Percentiles rank a stretch among this genome's conserved stretches.
These are phyloP conservation scores for Grus americana DNA, from an alignment of 2,113 vertebrate genomes.

Conservation along the genomic window DNA sequence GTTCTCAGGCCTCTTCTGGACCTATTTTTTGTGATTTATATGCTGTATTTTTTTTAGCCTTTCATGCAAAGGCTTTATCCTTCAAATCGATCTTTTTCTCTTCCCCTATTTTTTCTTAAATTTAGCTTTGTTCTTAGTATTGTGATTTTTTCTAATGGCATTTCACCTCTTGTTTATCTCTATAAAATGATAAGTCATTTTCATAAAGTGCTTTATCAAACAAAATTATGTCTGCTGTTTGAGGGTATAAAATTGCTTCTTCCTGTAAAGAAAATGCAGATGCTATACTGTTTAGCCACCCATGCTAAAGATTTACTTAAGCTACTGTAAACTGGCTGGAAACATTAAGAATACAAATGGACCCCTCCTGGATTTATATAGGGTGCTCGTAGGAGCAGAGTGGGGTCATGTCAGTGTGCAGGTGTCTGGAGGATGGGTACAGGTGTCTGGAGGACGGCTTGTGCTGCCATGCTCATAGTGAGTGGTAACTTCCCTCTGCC, in stretches of 20 bases:
- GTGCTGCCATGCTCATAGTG: not conserved
- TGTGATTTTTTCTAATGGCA: not conserved
- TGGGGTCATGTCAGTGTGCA: not conserved
- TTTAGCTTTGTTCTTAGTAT: not conserved
- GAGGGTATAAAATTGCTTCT: not conserved
- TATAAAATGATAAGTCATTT: not conserved
- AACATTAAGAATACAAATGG: not conserved
- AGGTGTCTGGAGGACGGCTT: not conserved
- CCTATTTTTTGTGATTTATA: not conserved
- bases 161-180: not conserved
- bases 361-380: not conserved
- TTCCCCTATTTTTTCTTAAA: not conserved
- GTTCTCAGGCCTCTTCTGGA: not conserved
- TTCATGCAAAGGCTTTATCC: not conserved
- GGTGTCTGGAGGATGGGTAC: not conserved
- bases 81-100: not conserved
- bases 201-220: not conserved
- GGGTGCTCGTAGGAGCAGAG: not conserved
- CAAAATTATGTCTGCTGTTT: not conserved
- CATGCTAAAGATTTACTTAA: not conserved
- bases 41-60: not conserved
- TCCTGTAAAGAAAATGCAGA: not conserved
- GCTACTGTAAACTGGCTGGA: not conserved
- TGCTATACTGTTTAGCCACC: not conserved
- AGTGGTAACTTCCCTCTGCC: not conserved